These are phyloP conservation scores for Leucoma salicis DNA, from an alignment of 2,888 invertebrate species.

Conservation along the genomic window DNA sequence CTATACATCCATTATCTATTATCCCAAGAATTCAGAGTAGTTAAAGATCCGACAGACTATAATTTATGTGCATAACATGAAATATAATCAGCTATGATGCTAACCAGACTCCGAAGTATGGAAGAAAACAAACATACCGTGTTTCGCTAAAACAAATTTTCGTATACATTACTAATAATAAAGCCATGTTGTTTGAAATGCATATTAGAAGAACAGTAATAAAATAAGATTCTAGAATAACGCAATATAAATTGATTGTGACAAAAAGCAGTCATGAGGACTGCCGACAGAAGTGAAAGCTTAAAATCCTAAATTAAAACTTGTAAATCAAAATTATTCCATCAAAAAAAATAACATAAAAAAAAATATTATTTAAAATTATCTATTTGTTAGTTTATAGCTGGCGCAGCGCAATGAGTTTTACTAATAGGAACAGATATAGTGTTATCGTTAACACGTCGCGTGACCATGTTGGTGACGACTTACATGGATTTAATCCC, in stretches of 20 bases:
- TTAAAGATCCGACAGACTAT: slow-evolving; percentile 9
- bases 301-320: too few species aligned
- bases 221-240: not conserved
- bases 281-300: too few species aligned
- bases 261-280: too few species aligned
- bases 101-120: slow-evolving; percentile 32
- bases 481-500: too few species aligned
- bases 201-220: not conserved
- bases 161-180: slow-evolving; percentile 9
- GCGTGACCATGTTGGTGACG: too few species aligned
- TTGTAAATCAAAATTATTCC: too few species aligned
- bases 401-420: too few species aligned
- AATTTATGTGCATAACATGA: slow-evolving; percentile 32
- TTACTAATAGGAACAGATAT: too few species aligned
- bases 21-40: not conserved
- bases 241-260: not conserved
- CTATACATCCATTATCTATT: not conserved
- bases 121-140: slow-evolving; percentile 29
- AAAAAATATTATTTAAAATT: too few species aligned
- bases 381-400: too few species aligned
- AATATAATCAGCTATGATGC: slow-evolving; percentile 30
- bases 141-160: slow-evolving; percentile 14
- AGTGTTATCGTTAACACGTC: too few species aligned
- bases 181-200: slow-evolving; percentile 7
- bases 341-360: too few species aligned